Evolutionary conservation across 2,113 vertebrate species (phyloP).

Genomic region (Halichoeres trimaculatus): DNA sequence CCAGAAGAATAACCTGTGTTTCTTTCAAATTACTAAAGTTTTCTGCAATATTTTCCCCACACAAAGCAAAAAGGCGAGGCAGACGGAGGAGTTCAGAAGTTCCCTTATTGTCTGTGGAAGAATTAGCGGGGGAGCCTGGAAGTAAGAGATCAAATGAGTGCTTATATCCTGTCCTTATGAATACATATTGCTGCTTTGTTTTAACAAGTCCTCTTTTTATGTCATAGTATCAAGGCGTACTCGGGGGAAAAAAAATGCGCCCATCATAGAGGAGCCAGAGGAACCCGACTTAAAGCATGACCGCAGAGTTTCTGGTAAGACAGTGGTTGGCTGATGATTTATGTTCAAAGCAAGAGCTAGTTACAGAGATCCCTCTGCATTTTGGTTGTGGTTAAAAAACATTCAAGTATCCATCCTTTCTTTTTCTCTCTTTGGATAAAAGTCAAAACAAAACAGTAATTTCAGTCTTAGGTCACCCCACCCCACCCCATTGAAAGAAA

Average conservation of each 20-base stretch:
- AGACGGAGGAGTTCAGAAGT: constrained; percentile 35
- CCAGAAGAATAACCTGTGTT: background rate
- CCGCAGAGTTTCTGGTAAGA: constrained; percentile 35
- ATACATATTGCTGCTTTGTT: background rate
- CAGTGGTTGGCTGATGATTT: background rate
- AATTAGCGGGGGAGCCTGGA: constrained; percentile 33
- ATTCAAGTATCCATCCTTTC: too few relatives aligned
- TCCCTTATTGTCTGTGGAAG: constrained; percentile 2
- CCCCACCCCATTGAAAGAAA: too few relatives aligned
- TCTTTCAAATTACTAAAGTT: background rate
- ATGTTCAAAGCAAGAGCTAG: background rate
- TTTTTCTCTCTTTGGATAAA: too few relatives aligned
- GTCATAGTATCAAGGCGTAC: constrained; percentile 57
- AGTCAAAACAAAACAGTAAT: too few relatives aligned
- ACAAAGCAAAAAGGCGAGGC: constrained; percentile 49
- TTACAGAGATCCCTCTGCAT: background rate
- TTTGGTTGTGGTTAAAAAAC: background rate
- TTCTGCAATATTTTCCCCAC: background rate
- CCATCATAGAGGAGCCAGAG: constrained; percentile 17
- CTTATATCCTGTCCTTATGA: background rate
- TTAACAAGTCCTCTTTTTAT: background rate
- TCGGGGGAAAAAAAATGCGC: constrained; percentile 39
- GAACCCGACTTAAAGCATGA: constrained; percentile 23
- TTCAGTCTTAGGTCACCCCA: too few relatives aligned
- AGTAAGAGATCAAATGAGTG: constrained; percentile 19